Percentiles rank a stretch among this genome's conserved stretches.
Conservation (phyloP, 2,113 vertebrate genomes). For the Ceratotherium simum region DNA sequence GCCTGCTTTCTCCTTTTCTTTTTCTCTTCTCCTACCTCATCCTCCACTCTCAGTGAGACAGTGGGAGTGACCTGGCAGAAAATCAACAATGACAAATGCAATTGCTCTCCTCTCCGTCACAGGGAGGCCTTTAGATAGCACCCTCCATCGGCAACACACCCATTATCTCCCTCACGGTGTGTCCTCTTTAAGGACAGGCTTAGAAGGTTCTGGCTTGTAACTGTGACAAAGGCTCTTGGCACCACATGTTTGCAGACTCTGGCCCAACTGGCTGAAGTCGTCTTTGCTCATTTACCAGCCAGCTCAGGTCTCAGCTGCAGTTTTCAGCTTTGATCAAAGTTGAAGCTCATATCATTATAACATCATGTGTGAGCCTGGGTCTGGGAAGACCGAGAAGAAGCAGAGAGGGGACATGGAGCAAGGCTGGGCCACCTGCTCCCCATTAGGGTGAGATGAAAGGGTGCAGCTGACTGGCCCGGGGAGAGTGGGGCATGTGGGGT, state of each 20-base stretch:
- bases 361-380: constrained; percentile 59
- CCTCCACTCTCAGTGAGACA: background rate
- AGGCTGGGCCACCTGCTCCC: constrained; percentile 62
- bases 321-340: constrained; percentile 58
- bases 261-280: constrained; percentile 55
- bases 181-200: background rate
- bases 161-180: rapidly evolving
- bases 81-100: background rate
- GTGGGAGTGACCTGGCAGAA: background rate
- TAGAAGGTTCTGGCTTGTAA: background rate
- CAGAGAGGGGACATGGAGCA: background rate
- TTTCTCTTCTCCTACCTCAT: background rate
- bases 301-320: constrained; percentile 66
- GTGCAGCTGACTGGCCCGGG: background rate
- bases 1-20: rapidly evolving
- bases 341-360: background rate
- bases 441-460: background rate
- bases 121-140: background rate
- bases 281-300: constrained; percentile 60
- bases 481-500: rapidly evolving
- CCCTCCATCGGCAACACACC: too few relatives aligned
- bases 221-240: background rate
- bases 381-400: constrained; percentile 11
- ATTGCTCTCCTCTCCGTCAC: background rate
- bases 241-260: background rate